These are phyloP conservation scores for Glaucopsyche alexis DNA, from an alignment of 2,888 invertebrate species.

Conservation along the genomic window DNA sequence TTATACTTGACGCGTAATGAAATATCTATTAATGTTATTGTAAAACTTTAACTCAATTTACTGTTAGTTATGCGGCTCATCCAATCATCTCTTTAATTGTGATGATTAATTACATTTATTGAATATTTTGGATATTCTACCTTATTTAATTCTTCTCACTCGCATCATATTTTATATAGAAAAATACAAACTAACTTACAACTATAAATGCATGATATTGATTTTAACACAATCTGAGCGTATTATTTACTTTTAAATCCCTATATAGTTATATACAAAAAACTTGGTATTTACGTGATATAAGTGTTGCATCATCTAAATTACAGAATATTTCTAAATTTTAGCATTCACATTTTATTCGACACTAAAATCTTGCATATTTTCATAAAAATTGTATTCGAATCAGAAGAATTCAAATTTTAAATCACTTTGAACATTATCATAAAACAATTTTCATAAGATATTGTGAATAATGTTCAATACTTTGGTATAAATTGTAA, in stretches of 20 bases:
- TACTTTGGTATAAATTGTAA: constrained; percentile 22
- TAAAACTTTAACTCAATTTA: too few relatives aligned
- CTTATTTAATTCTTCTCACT: background rate
- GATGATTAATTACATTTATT: constrained; percentile 14
- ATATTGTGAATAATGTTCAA: background rate
- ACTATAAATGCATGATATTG: constrained; percentile 36
- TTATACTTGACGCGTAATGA: too few relatives aligned
- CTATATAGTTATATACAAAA: constrained; percentile 19
- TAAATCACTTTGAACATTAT: background rate
- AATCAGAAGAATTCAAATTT: too few relatives aligned
- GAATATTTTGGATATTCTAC: background rate
- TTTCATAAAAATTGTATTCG: background rate
- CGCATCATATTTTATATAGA: constrained; percentile 20
- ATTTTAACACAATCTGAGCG: constrained; percentile 13
- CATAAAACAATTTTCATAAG: background rate
- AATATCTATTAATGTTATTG: too few relatives aligned
- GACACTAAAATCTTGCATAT: background rate
- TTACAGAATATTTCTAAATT: background rate
- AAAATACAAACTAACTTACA: constrained; percentile 31
- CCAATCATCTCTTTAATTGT: background rate
- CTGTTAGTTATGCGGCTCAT: too few relatives aligned
- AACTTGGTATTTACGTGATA: background rate
- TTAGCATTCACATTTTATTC: background rate
- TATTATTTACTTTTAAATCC: background rate
- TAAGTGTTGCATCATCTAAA: background rate